Conservation (phyloP, 2,113 vertebrate species). For the Poeciliopsis occidentalis region DNA sequence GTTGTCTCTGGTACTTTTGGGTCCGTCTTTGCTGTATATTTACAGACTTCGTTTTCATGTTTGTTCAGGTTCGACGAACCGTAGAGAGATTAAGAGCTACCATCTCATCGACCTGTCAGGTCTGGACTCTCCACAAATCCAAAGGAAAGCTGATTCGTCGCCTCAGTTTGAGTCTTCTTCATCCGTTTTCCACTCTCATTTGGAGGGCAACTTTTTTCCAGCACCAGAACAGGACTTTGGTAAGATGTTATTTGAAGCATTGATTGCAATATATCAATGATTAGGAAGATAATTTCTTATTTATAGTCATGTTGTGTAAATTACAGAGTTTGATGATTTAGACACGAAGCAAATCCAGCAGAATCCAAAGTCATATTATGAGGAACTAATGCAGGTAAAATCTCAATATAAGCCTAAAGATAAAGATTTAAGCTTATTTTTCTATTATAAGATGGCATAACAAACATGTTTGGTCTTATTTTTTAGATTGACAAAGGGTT, state of each 20-base stretch:
- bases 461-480: neutral
- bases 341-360: slow-evolving; percentile 15
- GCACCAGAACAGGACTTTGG: slow-evolving; percentile 78
- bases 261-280: neutral
- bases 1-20: neutral
- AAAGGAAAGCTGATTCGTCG: slow-evolving; percentile 36
- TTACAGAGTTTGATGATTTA: slow-evolving; percentile 45
- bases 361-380: slow-evolving; percentile 47
- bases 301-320: slow-evolving; percentile 4
- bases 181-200: slow-evolving; percentile 7
- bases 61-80: slow-evolving; percentile 63
- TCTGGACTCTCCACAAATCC: slow-evolving; percentile 58
- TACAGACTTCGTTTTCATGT: slow-evolving; percentile 1
- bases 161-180: slow-evolving; percentile 22
- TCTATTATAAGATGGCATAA: neutral
- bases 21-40: neutral
- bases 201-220: slow-evolving; percentile 36
- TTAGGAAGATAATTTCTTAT: neutral
- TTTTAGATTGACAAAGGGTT: slow-evolving; percentile 52
- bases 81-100: slow-evolving; percentile 76
- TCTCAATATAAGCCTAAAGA: neutral
- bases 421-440: neutral
- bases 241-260: slow-evolving; percentile 24
- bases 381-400: slow-evolving; percentile 70
- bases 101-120: slow-evolving; percentile 86